Evolutionary conservation across 2,888 invertebrate genomes (phyloP).

Genomic region (Metacarcinus magister): DNA sequence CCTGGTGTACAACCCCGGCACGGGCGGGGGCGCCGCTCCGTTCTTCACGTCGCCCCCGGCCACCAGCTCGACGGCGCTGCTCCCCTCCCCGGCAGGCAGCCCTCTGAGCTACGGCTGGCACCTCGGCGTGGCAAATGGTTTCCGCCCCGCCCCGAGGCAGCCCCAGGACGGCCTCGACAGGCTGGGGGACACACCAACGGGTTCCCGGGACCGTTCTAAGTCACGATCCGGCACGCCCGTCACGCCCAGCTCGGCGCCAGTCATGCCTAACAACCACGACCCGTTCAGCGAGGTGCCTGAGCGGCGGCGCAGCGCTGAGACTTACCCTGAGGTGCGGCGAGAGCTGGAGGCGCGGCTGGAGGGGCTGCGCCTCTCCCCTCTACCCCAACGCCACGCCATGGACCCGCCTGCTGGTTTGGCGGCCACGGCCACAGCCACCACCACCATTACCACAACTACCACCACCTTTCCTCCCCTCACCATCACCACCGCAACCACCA

Average conservation of each 20-base stretch:
- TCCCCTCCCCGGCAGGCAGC: constrained; percentile 58
- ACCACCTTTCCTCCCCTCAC: constrained; percentile 65
- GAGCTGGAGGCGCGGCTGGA: constrained; percentile 56
- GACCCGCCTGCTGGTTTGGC: constrained; percentile 70
- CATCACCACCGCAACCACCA: constrained; percentile 65
- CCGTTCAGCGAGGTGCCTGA: constrained; percentile 65
- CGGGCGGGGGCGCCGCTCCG: constrained; percentile 64
- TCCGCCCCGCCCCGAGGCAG: constrained; percentile 66
- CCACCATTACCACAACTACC: constrained; percentile 64
- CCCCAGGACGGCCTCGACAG: constrained; percentile 59
- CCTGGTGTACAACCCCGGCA: constrained; percentile 70
- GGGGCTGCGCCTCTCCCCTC: constrained; percentile 72
- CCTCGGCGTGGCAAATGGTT: constrained; percentile 70
- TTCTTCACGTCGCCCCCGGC: constrained; percentile 70
- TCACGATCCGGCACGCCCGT: constrained; percentile 76
- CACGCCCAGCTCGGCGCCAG: constrained; percentile 75
- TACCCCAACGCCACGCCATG: constrained; percentile 65
- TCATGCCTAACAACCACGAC: constrained; percentile 72
- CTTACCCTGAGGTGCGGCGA: constrained; percentile 31
- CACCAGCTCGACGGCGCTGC: constrained; percentile 61
- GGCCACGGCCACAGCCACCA: constrained; percentile 71
- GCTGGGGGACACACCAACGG: constrained; percentile 70
- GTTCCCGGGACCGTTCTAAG: constrained; percentile 72
- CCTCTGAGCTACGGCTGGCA: constrained; percentile 70
- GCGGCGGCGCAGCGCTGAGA: constrained; percentile 75